Evolutionary conservation across 2,113 vertebrate genomes (phyloP), one percentile per base, ranked within the genome.

Genomic region (Rhipidura dahli): DNA sequence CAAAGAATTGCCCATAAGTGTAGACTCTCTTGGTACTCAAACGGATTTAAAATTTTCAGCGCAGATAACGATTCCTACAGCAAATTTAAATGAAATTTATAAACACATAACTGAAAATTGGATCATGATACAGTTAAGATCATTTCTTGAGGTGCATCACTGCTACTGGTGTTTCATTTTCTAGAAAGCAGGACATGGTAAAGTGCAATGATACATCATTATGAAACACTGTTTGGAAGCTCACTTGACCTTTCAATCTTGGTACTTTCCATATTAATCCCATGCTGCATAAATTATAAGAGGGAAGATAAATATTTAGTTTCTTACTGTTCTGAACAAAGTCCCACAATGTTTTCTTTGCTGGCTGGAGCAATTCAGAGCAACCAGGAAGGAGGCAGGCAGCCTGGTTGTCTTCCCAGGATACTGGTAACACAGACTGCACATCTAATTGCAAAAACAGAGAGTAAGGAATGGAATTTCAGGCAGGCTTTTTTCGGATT

Each of bases 271-370:
- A 92, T 93, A 98, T 94, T 96, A 97, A 94, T 90, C 84, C 71
- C 65, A 89, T 77, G 72, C 47, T 93, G 89, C 82, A 95, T 83
- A 95, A 93, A 95, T 97, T 95, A 96, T 89, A 83, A 94, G 73
- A 91, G 72, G 87, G 65, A 97, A 81, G 96, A 94, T 95, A 97
- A 97, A 96, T 96, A 97, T 97, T 98, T 95, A 90, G 80, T 92
- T 97, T 95, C 75, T 95, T 97, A 40, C 70, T 95, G 86, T 81
- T 96, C 83, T 88, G 90, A 92, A 93, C 85, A 93, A 95, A 91
- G 86, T 95, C 59, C 60, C 88, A 80, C 54, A 83, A 71, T 92
- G 39, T 95, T 97, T 93, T 95, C 83, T 94, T 95, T 92, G 84
- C 85, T 93, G 84, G 84, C 70, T 97, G 60, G 71, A 94, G 82